Base-by-base conservation (phyloP, 2,888 invertebrate genomes). In the Ommatoiulus sabulosus region DNA sequence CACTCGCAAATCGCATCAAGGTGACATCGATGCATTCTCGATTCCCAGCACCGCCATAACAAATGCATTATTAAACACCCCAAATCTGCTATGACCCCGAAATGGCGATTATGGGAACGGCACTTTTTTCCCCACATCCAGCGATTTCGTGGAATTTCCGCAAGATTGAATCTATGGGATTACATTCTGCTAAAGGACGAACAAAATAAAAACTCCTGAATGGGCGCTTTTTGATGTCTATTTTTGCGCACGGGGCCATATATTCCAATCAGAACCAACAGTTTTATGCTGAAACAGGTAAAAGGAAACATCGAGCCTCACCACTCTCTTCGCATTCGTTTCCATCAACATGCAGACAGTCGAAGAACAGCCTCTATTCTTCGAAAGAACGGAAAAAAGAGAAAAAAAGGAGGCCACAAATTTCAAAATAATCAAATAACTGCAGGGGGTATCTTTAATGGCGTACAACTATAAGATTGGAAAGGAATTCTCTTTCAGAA, bases 251-350 rank as follows among this genome's bases (percentile, higher is more conserved):
- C 72, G 20, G 24, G 72, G 7, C 72, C n/a, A 24, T 24, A 72
- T 72, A 72, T 72, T 72, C n/a, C 72, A 72, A 72, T 72, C 72
- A n/a, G 7, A 72, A 24, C 7, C 72, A 24, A 8, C 8, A n/a
- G 24, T 72, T 72, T 72, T 72, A 72, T 72, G 72, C 72, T 72
- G 72, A 72, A 72, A 24, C 72, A 72, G 72, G 72, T 72, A 72
- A 72, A 72, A 72, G 72, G 72, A 24, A 24, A 72, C 57, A 57
- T 57, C 57, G 10, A 57, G 57, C 57, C 5, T 57, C 57, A n/a
- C n/a, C 57, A 57, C 57, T 20, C 24, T 3, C 7, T 24, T 72
- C 72, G 10, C 24, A 24, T 72, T 72, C 72, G 72, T 72, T 72
- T 72, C 17, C 24, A 72, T 24, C 20, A 72, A 24, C 24, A 72